phyloP scores from a whole-genome alignment of 2,797 vertebrate genomes.

The Acipenser oxyrinchus region DNA sequence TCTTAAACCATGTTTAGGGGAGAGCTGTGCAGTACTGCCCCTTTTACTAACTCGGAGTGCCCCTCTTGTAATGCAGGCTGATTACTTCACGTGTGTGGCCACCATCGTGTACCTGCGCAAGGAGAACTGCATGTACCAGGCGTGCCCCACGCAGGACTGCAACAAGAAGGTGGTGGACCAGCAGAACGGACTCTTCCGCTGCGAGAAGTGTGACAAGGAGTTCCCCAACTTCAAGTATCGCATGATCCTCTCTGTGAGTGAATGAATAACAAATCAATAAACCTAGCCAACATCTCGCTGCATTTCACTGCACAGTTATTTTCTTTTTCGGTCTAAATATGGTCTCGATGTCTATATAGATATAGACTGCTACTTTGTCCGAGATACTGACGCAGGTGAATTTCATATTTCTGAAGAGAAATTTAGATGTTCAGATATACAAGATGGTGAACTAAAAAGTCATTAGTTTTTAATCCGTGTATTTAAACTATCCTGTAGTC shows the following conservation, averaged over 20 bases:
- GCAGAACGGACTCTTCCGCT: slow-evolving; percentile 89
- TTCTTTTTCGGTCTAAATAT: too few species aligned
- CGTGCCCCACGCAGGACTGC: slow-evolving; percentile 86
- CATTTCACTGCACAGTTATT: too few species aligned
- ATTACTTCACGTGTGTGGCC: slow-evolving; percentile 83
- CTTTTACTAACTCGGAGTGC: not conserved
- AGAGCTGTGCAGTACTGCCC: not conserved
- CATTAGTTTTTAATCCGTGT: too few species aligned
- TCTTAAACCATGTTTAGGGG: not conserved
- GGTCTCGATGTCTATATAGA: too few species aligned
- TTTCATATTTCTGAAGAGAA: too few species aligned
- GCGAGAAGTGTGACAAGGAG: slow-evolving; percentile 91
- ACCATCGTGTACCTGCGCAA: slow-evolving; percentile 88
- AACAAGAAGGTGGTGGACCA: slow-evolving; percentile 97
- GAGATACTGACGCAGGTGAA: too few species aligned
- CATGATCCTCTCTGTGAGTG: slow-evolving; percentile 88
- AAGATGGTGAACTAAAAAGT: too few species aligned
- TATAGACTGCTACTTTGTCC: too few species aligned
- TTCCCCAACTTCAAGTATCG: slow-evolving; percentile 96
- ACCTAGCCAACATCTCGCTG: too few species aligned
- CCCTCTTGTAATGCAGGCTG: slow-evolving; percentile 58
- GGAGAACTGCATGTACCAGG: slow-evolving; percentile 92
- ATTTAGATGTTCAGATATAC: too few species aligned
- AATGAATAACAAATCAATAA: too few species aligned
- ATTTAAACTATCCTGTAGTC: too few species aligned